These are phyloP conservation scores for Trissolcus basalis DNA, from an alignment of 1,140 invertebrate genomes.

Conservation along the genomic window DNA sequence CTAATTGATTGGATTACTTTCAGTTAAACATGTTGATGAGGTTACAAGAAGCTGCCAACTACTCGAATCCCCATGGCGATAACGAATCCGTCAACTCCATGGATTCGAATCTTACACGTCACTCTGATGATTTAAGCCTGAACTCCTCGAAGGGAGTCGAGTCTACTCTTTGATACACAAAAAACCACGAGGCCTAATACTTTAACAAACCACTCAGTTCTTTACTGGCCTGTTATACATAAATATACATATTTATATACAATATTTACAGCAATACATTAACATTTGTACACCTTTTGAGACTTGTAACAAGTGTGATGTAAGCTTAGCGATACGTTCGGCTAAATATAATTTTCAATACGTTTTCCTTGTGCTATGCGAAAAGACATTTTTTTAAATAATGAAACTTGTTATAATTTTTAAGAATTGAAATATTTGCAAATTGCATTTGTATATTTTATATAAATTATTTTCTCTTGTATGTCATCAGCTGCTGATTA, in stretches of 20 bases:
- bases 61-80: conserved; percentile 89
- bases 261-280: conserved; percentile 47
- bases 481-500: too few relatives aligned
- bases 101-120: conserved; percentile 69
- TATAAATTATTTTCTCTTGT: too few relatives aligned
- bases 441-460: too few relatives aligned
- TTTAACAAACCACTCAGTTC: conserved; percentile 27
- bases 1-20: conserved; percentile 61
- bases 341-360: conserved; percentile 37
- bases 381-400: too few relatives aligned
- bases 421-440: too few relatives aligned
- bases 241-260: conserved; percentile 6
- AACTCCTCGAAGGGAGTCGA: conserved; percentile 70
- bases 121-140: conserved; percentile 70
- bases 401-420: too few relatives aligned
- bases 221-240: conserved; percentile 40
- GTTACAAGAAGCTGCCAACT: conserved; percentile 95
- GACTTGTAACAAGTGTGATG: conserved; percentile 29
- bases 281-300: conserved; percentile 49
- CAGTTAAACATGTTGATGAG: conserved; percentile 96
- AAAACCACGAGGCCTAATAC: conserved; percentile 38
- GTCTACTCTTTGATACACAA: conserved; percentile 65
- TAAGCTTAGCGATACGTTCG: conserved; percentile 36
- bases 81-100: conserved; percentile 84
- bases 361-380: neutral